Conservation (phyloP, 2,888 invertebrate genomes). For the Bugulina stolonifera region DNA sequence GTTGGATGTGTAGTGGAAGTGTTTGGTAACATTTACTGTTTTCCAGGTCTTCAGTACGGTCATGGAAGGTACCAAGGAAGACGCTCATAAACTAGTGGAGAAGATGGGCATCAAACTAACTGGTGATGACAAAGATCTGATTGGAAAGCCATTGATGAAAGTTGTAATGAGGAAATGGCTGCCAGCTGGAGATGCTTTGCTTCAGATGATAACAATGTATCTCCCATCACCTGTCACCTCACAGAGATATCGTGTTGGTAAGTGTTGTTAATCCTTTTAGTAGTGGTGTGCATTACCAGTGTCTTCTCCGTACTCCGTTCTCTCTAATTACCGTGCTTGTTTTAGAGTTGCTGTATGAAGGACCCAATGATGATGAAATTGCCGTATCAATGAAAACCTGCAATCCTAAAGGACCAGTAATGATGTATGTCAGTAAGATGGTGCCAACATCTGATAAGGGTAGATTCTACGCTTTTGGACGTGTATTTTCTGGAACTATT, state of each 20-base stretch:
- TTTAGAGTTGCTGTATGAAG: slow-evolving; percentile 93
- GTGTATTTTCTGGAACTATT: slow-evolving; percentile 95
- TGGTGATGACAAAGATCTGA: slow-evolving; percentile 91
- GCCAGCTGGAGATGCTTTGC: slow-evolving; percentile 96
- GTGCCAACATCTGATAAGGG: slow-evolving; percentile 99
- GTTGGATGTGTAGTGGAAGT: no score
- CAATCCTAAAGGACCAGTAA: slow-evolving; percentile 91
- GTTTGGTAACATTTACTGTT: no score
- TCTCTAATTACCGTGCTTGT: no score
- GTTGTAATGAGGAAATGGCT: slow-evolving; percentile 98
- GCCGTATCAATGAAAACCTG: slow-evolving; percentile 72
- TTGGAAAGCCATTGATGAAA: slow-evolving; percentile 92
- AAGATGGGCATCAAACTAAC: slow-evolving; percentile 88
- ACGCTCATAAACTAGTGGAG: slow-evolving; percentile 76
- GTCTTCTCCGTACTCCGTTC: no score
- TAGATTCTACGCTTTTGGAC: slow-evolving; percentile 99
- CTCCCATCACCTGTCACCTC: slow-evolving; percentile 97
- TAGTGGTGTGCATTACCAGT: not conserved
- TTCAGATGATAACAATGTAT: slow-evolving; percentile 99
- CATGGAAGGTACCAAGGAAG: slow-evolving; percentile 93
- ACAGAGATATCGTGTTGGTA: slow-evolving; percentile 85
- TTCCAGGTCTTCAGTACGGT: slow-evolving; percentile 66
- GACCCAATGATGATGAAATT: slow-evolving; percentile 91
- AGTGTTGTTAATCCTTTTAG: not conserved
- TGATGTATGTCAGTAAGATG: slow-evolving; percentile 99